Evolutionary conservation across 2,888 invertebrate genomes (phyloP).

Genomic region (Pristionchus arcanus): DNA sequence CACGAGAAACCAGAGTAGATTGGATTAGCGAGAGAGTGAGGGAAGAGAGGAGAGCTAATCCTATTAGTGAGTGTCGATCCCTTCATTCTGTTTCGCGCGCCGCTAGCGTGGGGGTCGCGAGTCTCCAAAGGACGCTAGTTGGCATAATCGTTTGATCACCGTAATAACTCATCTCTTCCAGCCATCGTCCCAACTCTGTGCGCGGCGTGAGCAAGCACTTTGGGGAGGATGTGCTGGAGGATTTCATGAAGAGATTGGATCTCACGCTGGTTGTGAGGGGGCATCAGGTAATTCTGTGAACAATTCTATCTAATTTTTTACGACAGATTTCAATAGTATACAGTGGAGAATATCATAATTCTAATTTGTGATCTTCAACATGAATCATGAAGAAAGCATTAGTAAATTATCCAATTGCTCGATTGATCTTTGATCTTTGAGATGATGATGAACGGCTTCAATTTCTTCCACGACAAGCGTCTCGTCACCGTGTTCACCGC

Average conservation of each 20-base stretch:
- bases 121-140: too few species aligned
- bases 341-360: too few species aligned
- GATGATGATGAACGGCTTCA: constrained; percentile 43
- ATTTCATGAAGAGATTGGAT: background rate
- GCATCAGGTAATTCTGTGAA: background rate
- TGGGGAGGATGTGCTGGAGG: constrained; percentile 14
- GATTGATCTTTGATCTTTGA: background rate
- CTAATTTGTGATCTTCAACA: too few species aligned
- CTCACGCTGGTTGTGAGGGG: constrained; percentile 5
- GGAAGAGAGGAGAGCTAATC: too few species aligned
- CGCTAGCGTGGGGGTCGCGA: too few species aligned
- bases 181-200: background rate
- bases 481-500: constrained; percentile 32
- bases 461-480: background rate
- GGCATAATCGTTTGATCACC: background rate
- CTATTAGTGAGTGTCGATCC: too few species aligned
- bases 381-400: background rate
- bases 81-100: too few species aligned
- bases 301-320: too few species aligned
- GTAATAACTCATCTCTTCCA: background rate
- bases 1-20: too few species aligned
- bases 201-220: constrained; percentile 26
- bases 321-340: too few species aligned
- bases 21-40: too few species aligned
- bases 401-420: background rate